These are phyloP conservation scores for Apostichopus japonicus DNA, from an alignment of 35 echinoderm and acorn worm genomes.

Conservation along the genomic window DNA sequence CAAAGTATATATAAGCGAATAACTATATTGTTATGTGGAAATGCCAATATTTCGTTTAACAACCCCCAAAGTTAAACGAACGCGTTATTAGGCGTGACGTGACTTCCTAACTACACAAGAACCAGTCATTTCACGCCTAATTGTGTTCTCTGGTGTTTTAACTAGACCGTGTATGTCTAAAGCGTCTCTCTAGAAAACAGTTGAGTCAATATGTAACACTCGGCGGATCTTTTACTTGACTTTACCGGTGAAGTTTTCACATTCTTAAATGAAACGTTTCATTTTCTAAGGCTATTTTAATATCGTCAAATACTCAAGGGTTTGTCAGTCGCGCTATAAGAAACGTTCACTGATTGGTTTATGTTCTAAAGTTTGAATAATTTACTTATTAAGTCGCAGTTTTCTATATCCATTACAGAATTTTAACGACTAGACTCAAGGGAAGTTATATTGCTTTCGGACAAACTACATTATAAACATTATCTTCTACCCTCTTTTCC, in stretches of 20 bases:
- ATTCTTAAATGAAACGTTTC: too few species aligned
- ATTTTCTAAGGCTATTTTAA: too few species aligned
- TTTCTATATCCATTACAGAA: not conserved
- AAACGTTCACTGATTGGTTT: too few species aligned
- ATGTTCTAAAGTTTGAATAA: too few species aligned
- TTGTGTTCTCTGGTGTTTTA: not conserved
- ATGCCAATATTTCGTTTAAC: not conserved
- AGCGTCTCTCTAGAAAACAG: too few species aligned
- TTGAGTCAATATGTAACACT: too few species aligned
- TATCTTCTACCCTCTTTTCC: not conserved
- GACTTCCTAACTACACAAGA: not conserved
- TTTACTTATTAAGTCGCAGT: too few species aligned
- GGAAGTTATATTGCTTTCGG: not conserved
- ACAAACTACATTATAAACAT: slow-evolving; percentile 9
- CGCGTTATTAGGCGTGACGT: slow-evolving; percentile 8
- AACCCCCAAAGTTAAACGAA: slow-evolving; percentile 29
- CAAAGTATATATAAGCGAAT: too few species aligned
- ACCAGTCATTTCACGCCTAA: slow-evolving; percentile 41
- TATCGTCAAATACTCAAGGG: too few species aligned
- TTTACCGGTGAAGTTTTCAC: too few species aligned
- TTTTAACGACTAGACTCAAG: slow-evolving; percentile 12
- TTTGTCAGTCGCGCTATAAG: too few species aligned
- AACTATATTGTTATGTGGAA: not conserved
- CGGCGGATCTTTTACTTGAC: too few species aligned
- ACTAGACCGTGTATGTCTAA: slow-evolving; percentile 12